Conservation (phyloP, 2,113 vertebrate genomes). For the Jacana jacana region DNA sequence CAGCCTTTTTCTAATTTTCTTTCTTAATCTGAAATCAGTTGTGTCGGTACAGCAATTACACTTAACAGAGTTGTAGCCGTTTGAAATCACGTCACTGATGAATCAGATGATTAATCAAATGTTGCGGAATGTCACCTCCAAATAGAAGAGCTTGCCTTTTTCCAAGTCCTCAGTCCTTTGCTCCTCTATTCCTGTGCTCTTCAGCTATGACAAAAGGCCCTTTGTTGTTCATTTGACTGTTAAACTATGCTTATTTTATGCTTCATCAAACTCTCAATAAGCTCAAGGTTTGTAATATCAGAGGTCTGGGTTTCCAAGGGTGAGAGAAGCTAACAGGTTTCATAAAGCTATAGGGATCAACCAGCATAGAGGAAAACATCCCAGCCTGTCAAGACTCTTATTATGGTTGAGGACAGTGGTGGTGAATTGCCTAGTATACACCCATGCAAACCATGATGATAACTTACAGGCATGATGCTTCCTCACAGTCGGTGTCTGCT, state of each 20-base stretch:
- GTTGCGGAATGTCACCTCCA: not conserved
- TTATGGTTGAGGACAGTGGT: accelerated
- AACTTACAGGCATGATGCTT: not conserved
- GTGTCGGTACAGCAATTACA: not conserved
- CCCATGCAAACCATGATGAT: not conserved
- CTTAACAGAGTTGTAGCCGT: not conserved
- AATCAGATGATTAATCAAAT: not conserved
- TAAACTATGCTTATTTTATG: conserved; percentile 27
- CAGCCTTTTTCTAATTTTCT: not conserved
- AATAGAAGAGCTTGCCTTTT: not conserved
- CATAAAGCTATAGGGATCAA: not conserved
- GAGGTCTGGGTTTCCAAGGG: not conserved
- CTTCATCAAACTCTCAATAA: conserved; percentile 24
- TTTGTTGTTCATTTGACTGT: conserved; percentile 52
- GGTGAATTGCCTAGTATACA: not conserved
- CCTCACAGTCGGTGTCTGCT: not conserved
- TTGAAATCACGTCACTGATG: not conserved
- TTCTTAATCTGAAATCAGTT: not conserved
- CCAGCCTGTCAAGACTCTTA: not conserved
- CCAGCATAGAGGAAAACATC: not conserved
- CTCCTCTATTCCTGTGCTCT: not conserved
- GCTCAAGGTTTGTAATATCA: conserved; percentile 29
- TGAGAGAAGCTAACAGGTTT: not conserved
- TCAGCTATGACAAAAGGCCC: not conserved
- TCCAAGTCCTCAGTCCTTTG: not conserved